These are phyloP conservation scores for Drosophila equinoxialis DNA, from an alignment of 1,140 invertebrate genomes.

Conservation along the genomic window DNA sequence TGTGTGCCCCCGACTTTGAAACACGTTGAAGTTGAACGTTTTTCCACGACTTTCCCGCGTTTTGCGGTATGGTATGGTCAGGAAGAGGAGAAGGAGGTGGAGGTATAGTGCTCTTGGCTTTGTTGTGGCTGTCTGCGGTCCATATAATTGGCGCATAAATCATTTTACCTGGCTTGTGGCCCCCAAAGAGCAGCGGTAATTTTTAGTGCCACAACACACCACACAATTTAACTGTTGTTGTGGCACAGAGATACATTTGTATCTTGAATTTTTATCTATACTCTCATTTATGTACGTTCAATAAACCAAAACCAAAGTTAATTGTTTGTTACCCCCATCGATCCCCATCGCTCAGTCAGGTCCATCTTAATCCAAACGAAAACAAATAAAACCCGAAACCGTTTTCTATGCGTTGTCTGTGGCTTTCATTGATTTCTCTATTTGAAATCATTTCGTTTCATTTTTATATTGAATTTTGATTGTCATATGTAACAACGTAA, in stretches of 20 bases:
- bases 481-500: slow-evolving; percentile 28
- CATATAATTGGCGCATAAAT: slow-evolving; percentile 77
- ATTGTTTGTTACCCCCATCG: slow-evolving; percentile 44
- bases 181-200: slow-evolving; percentile 63
- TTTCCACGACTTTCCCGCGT: slow-evolving; percentile 63
- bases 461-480: slow-evolving; percentile 78
- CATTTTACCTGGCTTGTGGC: slow-evolving; percentile 64
- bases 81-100: no score
- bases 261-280: slow-evolving; percentile 38
- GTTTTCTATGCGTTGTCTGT: slow-evolving; percentile 48
- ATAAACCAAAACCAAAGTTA: slow-evolving; percentile 61
- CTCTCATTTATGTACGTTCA: slow-evolving; percentile 58
- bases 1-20: background rate
- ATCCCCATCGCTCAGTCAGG: background rate
- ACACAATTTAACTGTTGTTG: slow-evolving; percentile 66
- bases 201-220: slow-evolving; percentile 57
- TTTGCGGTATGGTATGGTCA: background rate
- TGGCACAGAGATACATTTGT: slow-evolving; percentile 31
- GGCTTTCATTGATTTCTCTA: slow-evolving; percentile 79
- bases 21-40: slow-evolving; percentile 20
- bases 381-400: slow-evolving; percentile 57
- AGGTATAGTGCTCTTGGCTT: background rate
- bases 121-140: slow-evolving; percentile 36
- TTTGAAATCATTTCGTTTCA: slow-evolving; percentile 74
- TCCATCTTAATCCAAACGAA: slow-evolving; percentile 21